These are phyloP conservation scores for Camponotus pennsylvanicus DNA, from an alignment of 1,140 invertebrate species.

Conservation along the genomic window DNA sequence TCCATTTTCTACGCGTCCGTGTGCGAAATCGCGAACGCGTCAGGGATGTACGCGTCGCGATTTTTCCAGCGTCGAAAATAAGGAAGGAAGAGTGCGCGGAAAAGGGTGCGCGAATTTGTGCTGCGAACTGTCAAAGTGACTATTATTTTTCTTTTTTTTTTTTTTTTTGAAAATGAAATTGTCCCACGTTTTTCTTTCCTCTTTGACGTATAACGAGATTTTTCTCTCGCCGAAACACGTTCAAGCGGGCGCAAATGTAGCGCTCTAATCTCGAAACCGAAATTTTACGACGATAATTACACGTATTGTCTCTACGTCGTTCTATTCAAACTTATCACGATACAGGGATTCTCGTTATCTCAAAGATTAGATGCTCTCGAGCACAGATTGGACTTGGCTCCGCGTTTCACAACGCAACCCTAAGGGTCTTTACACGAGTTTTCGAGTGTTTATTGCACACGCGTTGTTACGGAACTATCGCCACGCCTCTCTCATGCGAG, in stretches of 20 bases:
- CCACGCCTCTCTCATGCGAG: background rate
- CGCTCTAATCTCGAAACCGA: background rate
- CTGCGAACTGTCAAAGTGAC: background rate
- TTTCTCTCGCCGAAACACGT: too few species aligned
- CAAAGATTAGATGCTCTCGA: slow-evolving; percentile 67
- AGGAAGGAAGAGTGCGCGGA: too few species aligned
- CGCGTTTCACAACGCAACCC: slow-evolving; percentile 20
- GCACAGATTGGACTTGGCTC: slow-evolving; percentile 64
- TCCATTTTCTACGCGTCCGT: background rate
- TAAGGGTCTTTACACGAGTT: slow-evolving; percentile 29
- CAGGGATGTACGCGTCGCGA: slow-evolving; percentile 32
- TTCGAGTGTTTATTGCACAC: slow-evolving; percentile 41
- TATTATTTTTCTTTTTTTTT: background rate
- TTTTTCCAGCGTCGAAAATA: background rate
- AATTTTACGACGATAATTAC: slow-evolving; percentile 33
- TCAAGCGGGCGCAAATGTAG: too few species aligned
- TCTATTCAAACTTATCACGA: slow-evolving; percentile 56
- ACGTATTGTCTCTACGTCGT: slow-evolving; percentile 2
- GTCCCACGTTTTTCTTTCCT: too few species aligned
- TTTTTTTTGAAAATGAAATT: too few species aligned
- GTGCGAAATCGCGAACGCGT: background rate
- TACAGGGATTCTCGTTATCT: slow-evolving; percentile 70
- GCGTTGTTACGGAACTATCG: slow-evolving; percentile 23
- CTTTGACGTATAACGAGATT: too few species aligned
- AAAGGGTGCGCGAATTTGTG: background rate